These are phyloP conservation scores for Paramormyrops kingsleyae DNA, from an alignment of 2,113 vertebrate genomes.

Conservation along the genomic window DNA sequence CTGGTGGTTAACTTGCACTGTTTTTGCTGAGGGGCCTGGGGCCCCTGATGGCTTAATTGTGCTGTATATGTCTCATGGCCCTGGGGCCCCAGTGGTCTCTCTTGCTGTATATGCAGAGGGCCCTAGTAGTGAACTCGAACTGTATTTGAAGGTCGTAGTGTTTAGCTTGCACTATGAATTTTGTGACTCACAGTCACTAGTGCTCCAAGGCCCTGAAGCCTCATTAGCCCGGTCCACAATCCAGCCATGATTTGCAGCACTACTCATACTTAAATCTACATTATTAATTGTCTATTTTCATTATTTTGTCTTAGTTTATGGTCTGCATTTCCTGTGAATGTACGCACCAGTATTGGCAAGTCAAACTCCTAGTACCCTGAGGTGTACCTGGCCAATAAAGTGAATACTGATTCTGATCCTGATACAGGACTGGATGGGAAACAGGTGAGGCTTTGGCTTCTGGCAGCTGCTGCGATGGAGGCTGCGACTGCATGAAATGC, in stretches of 20 bases:
- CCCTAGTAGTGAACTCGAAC: too few relatives aligned
- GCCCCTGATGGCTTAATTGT: too few relatives aligned
- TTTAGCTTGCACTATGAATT: too few relatives aligned
- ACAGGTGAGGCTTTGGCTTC: neutral
- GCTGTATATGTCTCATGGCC: too few relatives aligned
- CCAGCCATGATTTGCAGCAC: neutral
- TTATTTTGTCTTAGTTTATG: neutral
- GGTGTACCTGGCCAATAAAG: neutral
- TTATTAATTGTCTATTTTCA: neutral
- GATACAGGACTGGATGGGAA: neutral
- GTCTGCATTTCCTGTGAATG: neutral
- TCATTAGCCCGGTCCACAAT: too few relatives aligned
- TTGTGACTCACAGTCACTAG: too few relatives aligned
- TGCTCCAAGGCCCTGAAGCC: too few relatives aligned
- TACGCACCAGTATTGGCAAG: neutral
- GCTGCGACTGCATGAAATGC: neutral
- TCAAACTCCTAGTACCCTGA: neutral
- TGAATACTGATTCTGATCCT: neutral
- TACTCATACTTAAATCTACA: neutral
- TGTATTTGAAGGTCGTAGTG: too few relatives aligned
- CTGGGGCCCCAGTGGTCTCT: too few relatives aligned
- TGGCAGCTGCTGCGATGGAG: neutral
- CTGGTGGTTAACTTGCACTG: too few relatives aligned
- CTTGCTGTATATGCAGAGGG: too few relatives aligned
- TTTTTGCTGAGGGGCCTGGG: too few relatives aligned